A percentile compares a stretch with the other conserved stretches of the same genome.
These are phyloP conservation scores for Urocolius indicus DNA, from an alignment of 2,113 vertebrate genomes.

Conservation along the genomic window DNA sequence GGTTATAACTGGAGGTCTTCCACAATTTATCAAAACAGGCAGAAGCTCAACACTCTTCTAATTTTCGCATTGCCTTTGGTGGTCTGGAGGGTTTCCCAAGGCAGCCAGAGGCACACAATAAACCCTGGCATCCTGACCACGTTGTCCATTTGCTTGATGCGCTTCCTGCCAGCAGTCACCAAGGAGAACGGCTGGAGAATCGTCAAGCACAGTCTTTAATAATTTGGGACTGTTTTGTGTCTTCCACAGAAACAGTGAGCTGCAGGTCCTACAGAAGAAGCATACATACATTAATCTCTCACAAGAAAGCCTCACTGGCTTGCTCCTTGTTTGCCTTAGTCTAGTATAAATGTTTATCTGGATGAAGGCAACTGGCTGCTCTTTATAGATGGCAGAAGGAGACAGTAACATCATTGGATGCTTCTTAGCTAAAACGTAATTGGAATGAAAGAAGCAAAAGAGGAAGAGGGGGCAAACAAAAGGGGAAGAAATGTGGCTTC, in stretches of 20 bases:
- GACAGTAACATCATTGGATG: not conserved
- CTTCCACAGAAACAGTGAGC: not conserved
- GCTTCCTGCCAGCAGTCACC: not conserved
- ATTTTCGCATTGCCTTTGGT: not conserved
- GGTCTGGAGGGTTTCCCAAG: not conserved
- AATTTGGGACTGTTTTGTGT: not conserved
- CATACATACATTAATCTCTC: not conserved
- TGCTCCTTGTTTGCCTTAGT: not conserved
- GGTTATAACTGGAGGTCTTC: not conserved
- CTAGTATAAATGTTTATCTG: slow-evolving; percentile 14
- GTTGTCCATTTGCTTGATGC: not conserved
- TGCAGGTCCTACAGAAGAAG: not conserved
- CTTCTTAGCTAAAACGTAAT: slow-evolving; percentile 30
- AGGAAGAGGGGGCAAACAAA: not conserved
- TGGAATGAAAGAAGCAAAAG: slow-evolving; percentile 5
- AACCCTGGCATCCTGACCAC: not conserved
- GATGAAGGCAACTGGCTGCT: slow-evolving; percentile 6
- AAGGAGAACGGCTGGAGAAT: not conserved
- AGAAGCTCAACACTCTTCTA: not conserved
- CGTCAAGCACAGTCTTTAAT: not conserved
- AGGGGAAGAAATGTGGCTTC: slow-evolving; percentile 6
- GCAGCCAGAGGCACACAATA: not conserved
- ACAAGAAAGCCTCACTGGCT: not conserved
- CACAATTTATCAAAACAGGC: not conserved
- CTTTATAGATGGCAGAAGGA: not conserved